A percentile compares a stretch with the other conserved stretches of the same genome.
Evolutionary conservation across 2,113 vertebrate genomes (phyloP).

Genomic region (Oenanthe melanoleuca): DNA sequence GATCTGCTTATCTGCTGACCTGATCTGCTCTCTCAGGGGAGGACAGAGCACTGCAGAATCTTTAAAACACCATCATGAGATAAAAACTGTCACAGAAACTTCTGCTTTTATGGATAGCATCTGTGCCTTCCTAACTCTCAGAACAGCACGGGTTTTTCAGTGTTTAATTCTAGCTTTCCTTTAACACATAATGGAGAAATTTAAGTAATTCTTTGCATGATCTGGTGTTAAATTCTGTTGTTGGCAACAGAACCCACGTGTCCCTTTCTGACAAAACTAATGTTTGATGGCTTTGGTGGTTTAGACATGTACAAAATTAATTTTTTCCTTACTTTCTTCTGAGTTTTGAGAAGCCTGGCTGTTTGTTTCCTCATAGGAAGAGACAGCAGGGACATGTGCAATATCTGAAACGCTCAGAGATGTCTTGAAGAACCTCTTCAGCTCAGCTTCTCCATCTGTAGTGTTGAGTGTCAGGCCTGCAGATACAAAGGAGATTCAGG

Average conservation of each 20-base stretch:
- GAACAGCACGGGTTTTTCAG: background rate
- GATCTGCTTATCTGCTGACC: constrained; percentile 39
- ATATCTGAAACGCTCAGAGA: constrained; percentile 71
- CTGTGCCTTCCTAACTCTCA: background rate
- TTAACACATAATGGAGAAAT: background rate
- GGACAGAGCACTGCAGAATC: background rate
- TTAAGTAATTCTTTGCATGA: background rate
- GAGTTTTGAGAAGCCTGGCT: background rate
- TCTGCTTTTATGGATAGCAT: background rate
- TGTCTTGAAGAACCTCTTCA: constrained; percentile 79
- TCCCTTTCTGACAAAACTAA: background rate
- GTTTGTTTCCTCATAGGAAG: constrained; percentile 61
- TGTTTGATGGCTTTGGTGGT: background rate
- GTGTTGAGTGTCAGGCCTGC: constrained; percentile 81
- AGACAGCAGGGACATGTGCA: constrained; percentile 42
- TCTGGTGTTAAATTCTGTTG: background rate
- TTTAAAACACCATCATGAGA: background rate
- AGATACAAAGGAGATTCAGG: constrained; percentile 79
- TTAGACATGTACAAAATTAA: background rate
- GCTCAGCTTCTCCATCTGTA: constrained; percentile 79
- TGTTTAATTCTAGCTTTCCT: background rate
- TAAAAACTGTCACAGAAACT: background rate
- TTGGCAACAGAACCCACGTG: background rate
- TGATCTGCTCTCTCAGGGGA: background rate
- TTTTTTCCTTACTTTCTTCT: background rate